Base-by-base conservation (phyloP, 2,797 vertebrate species). In the Microctenopoma stevenorrisi region DNA sequence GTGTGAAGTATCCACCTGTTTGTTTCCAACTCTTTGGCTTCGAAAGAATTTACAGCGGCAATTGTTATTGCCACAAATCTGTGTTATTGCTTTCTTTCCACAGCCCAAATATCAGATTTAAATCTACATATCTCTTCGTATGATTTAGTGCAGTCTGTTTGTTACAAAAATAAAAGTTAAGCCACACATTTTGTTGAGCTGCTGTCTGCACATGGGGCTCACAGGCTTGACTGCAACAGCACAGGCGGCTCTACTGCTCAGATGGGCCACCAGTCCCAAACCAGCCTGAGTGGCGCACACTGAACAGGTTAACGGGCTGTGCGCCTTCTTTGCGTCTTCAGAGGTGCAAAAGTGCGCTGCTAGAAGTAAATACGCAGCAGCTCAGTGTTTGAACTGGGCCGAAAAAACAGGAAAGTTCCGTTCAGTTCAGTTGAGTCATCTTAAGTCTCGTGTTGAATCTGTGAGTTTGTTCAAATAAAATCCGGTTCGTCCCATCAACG, bases 61-160 rank as follows among this genome's bases (percentile, higher is more conserved):
- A 44, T 62, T 60, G 44, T 49, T 49, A 57, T 61, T 62, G 64
- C 64, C 59, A 72, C 72, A 47, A 30, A 40, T 56, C 30, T 4
- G 26, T 35, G 43, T 77, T 82, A 68, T 86, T 90, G 85, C 83
- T 76, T 40, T 65, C 30, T 53, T 10, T 54, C 30, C 61, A 13
- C 61, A 9, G 40, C 22, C 43, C 9, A 53, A 28, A 15, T 4
- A 44, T 48, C 48, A 49, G 57, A 33, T 42, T 16, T 54, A 35
- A 18, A 40, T 6, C 67, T 30, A 42, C 49, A 62, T 16, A 26
- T 46, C 52, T 56, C 44, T 14, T 51, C 12, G 28, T 14, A 25
- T 2, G 57, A 26, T 61, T 3, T 9, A 5, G 38, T 15, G 7
- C 51, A 51, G 44, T 52, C 59, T 26, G 47, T 22, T n/a, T 28